A percentile compares a stretch with the other conserved stretches of the same genome.
Conservation (phyloP, 2,797 vertebrate species). For the Alosa sapidissima region DNA sequence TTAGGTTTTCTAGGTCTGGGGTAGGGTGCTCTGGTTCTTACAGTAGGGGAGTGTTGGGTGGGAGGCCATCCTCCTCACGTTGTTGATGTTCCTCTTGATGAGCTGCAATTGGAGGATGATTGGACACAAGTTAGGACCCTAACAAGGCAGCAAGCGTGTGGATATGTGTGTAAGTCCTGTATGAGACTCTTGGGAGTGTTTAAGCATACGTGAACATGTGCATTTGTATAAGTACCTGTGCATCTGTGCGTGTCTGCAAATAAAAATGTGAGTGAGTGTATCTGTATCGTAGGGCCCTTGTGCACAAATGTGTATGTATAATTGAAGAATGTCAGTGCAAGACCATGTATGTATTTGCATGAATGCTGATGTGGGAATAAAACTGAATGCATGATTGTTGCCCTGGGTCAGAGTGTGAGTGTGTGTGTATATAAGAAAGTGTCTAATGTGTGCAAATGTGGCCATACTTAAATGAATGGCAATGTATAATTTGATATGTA, state of each 20-base stretch:
- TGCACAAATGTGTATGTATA: neutral
- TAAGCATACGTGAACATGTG: neutral
- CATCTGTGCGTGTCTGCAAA: neutral
- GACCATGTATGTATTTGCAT: neutral
- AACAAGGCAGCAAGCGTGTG: neutral
- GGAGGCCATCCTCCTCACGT: conserved; percentile 97
- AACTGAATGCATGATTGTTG: neutral
- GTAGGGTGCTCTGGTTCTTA: conserved; percentile 72
- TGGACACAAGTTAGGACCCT: neutral
- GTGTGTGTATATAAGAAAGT: neutral
- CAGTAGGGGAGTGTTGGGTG: conserved; percentile 98
- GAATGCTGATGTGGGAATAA: neutral
- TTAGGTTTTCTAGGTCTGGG: too few species aligned
- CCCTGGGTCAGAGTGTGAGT: neutral
- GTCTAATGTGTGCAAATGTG: neutral
- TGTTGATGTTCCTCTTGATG: conserved; percentile 95
- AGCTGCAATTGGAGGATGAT: conserved; percentile 72
- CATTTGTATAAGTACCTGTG: neutral
- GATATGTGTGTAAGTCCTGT: neutral
- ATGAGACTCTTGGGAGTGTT: neutral
- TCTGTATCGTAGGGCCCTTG: neutral
- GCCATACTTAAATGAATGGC: neutral
- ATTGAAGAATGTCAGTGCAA: neutral
- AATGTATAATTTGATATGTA: neutral
- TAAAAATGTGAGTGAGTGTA: too few species aligned